Conservation (phyloP, 2,888 invertebrate species). For the Ormyrus nitidulus region DNA sequence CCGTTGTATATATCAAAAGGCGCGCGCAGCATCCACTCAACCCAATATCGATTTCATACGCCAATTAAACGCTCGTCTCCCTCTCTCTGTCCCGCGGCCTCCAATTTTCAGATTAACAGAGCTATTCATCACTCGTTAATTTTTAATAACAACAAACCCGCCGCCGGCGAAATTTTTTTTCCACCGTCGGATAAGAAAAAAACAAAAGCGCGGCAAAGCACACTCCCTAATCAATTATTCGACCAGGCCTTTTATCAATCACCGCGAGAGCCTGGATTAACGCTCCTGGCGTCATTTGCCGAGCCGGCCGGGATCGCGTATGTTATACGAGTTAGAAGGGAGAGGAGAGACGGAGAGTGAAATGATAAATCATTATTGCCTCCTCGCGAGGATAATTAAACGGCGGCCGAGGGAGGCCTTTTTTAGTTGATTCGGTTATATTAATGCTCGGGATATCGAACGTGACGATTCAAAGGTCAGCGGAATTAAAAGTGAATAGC, state of each 20-base stretch:
- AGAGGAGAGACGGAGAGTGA: background rate
- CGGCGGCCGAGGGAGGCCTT: background rate
- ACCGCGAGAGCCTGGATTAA: constrained; percentile 53
- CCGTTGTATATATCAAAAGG: too few species aligned
- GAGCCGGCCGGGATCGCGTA: background rate
- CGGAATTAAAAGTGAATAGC: too few species aligned
- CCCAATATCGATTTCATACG: background rate
- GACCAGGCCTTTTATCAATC: constrained; percentile 50
- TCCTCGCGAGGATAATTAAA: constrained; percentile 45
- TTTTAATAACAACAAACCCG: constrained; percentile 28
- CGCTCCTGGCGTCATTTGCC: constrained; percentile 53
- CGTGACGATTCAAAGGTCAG: too few species aligned
- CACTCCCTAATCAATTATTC: constrained; percentile 49
- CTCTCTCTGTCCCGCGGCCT: background rate
- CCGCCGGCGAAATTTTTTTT: background rate
- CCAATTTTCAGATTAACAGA: constrained; percentile 16
- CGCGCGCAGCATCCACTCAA: background rate
- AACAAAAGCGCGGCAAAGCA: background rate
- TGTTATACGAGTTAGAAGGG: background rate
- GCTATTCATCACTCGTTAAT: constrained; percentile 28
- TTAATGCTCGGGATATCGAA: too few species aligned
- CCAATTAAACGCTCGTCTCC: constrained; percentile 3
- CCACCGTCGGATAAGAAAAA: background rate
- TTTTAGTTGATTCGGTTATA: too few species aligned
- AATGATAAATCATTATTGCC: constrained; percentile 50